Evolutionary conservation across 1,140 invertebrate genomes (phyloP).

Genomic region (Drosophila guanche): DNA sequence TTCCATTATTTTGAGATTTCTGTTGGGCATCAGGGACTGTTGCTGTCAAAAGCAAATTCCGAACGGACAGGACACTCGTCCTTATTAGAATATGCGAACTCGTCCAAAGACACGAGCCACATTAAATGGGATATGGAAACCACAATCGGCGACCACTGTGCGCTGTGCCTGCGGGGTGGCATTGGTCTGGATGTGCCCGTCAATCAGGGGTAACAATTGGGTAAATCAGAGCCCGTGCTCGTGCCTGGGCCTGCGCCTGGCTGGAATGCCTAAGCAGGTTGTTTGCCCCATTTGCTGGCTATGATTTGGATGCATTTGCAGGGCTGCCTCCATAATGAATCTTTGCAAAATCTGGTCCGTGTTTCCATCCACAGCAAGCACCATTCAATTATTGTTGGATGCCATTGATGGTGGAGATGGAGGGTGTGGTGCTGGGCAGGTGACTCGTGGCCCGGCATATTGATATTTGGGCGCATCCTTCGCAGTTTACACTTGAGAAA

Average conservation of each 20-base stretch:
- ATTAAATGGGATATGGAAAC: conserved; percentile 38
- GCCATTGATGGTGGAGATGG: background rate
- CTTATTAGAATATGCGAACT: background rate
- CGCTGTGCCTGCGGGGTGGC: background rate
- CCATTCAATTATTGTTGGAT: conserved; percentile 63
- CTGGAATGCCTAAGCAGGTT: conserved; percentile 41
- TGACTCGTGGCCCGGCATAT: conserved; percentile 51
- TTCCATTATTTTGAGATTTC: background rate
- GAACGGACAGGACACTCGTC: background rate
- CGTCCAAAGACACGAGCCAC: background rate
- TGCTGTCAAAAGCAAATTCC: conserved; percentile 25
- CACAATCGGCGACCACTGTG: conserved; percentile 29
- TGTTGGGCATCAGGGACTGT: background rate
- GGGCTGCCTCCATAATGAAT: conserved; percentile 23
- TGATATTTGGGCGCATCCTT: conserved; percentile 64
- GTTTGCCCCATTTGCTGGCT: conserved; percentile 33
- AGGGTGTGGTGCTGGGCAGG: background rate
- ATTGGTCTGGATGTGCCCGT: conserved; percentile 30
- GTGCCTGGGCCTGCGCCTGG: conserved; percentile 3
- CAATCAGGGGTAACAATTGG: conserved; percentile 48
- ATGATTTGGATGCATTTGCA: conserved; percentile 44
- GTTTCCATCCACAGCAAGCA: conserved; percentile 1
- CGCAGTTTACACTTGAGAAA: conserved; percentile 77
- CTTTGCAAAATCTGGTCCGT: conserved; percentile 9
- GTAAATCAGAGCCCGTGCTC: conserved; percentile 26